phyloP scores from a whole-genome alignment of 2,113 vertebrate species.

The Monopterus albus region DNA sequence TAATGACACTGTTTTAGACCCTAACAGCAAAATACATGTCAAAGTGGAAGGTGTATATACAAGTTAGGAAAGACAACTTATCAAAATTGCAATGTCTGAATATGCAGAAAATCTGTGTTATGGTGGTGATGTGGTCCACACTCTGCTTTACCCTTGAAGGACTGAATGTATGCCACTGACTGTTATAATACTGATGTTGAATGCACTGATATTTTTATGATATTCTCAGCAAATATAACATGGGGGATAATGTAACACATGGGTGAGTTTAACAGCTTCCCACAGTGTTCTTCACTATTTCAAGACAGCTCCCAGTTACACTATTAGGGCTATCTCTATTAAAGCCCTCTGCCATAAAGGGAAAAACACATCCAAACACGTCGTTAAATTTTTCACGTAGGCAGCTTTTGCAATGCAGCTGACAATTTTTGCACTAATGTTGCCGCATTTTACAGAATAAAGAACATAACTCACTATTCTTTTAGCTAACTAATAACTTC shows the following conservation, averaged over 20 bases:
- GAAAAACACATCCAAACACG: constrained; percentile 18
- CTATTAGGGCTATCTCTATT: constrained; percentile 21
- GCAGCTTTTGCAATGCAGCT: neutral
- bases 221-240: constrained; percentile 14
- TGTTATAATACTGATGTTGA: neutral
- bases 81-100: constrained; percentile 27
- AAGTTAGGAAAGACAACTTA: constrained; percentile 34
- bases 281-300: neutral
- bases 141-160: neutral
- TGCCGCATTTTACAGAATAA: too few species aligned
- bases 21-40: neutral
- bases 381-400: neutral
- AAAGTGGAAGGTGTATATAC: constrained; percentile 4
- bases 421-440: neutral
- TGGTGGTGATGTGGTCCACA: constrained; percentile 7
- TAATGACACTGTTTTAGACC: neutral
- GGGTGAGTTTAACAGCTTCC: constrained; percentile 9
- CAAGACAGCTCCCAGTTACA: constrained; percentile 29
- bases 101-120: constrained; percentile 25
- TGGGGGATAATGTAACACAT: constrained; percentile 9
- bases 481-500: neutral
- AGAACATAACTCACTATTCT: neutral
- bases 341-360: constrained; percentile 37
- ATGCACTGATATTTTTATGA: neutral
- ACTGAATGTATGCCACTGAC: too few species aligned